These are phyloP conservation scores for Grus americana DNA, from an alignment of 2,113 vertebrate genomes.

Conservation along the genomic window DNA sequence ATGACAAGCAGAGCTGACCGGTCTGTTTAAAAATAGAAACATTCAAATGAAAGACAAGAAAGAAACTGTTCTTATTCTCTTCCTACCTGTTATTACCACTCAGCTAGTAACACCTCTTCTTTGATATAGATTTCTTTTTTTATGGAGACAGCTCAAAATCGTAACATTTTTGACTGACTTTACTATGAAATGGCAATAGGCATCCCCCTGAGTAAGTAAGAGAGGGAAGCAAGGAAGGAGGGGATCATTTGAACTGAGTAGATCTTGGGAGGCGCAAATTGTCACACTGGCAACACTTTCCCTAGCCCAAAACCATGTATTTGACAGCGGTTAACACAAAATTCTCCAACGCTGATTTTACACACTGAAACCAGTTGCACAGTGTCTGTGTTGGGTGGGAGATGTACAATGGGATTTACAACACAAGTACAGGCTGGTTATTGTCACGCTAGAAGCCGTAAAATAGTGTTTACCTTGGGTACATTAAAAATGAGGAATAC, in stretches of 20 bases:
- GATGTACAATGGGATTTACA: not conserved
- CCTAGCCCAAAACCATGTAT: not conserved
- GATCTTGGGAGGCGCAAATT: not conserved
- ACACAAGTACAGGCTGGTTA: not conserved
- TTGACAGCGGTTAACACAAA: not conserved
- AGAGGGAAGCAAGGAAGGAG: not conserved
- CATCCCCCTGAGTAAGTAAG: not conserved
- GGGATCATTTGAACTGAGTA: accelerated
- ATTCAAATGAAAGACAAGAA: not conserved
- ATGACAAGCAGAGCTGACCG: accelerated
- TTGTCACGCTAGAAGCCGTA: not conserved
- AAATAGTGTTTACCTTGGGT: not conserved
- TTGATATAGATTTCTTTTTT: not conserved
- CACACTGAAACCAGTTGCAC: not conserved
- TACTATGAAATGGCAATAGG: not conserved
- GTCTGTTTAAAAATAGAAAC: not conserved
- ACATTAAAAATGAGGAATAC: not conserved
- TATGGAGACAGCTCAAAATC: not conserved
- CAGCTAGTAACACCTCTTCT: not conserved
- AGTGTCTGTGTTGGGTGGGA: not conserved
- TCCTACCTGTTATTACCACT: not conserved
- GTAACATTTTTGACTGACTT: not conserved
- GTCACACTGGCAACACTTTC: not conserved
- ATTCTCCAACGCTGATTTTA: not conserved
- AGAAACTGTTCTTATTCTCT: not conserved